These are phyloP conservation scores for Muscicapa adusta DNA, from an alignment of 2,113 vertebrate genomes.

Conservation along the genomic window DNA sequence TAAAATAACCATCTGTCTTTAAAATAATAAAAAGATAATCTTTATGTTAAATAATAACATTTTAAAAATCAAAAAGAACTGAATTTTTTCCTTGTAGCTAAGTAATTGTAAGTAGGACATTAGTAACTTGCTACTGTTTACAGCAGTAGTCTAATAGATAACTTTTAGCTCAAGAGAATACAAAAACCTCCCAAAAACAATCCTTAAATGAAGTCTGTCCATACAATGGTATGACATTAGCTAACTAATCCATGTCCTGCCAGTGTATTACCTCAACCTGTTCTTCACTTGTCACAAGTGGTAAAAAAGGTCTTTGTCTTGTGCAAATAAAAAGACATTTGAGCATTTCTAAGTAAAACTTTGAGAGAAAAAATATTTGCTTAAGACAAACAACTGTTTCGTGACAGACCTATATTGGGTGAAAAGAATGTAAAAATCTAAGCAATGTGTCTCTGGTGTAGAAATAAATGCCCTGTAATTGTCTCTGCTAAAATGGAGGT, in stretches of 20 bases:
- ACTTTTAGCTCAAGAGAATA: background rate
- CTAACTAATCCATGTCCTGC: background rate
- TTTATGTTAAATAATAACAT: background rate
- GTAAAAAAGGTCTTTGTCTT: constrained; percentile 27
- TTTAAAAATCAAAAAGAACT: background rate
- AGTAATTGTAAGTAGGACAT: background rate
- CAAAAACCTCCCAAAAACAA: background rate
- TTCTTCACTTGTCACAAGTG: background rate
- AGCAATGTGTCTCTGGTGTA: constrained; percentile 36
- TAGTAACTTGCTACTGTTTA: background rate
- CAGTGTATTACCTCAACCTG: background rate
- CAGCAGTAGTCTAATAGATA: background rate
- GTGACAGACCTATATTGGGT: background rate
- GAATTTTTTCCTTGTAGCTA: background rate
- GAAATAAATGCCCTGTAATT: constrained; percentile 52
- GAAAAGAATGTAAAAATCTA: constrained; percentile 46
- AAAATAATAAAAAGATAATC: background rate
- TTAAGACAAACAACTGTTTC: constrained; percentile 50
- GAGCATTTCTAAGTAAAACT: constrained; percentile 24
- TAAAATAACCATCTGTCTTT: background rate
- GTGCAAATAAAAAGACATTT: constrained; percentile 46
- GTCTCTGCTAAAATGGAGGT: constrained; percentile 37
- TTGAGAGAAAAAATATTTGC: constrained; percentile 47
- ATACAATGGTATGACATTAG: background rate
- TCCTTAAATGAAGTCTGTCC: background rate